These are phyloP conservation scores for Monochamus alternatus DNA, from an alignment of 2,888 invertebrate genomes.

Conservation along the genomic window DNA sequence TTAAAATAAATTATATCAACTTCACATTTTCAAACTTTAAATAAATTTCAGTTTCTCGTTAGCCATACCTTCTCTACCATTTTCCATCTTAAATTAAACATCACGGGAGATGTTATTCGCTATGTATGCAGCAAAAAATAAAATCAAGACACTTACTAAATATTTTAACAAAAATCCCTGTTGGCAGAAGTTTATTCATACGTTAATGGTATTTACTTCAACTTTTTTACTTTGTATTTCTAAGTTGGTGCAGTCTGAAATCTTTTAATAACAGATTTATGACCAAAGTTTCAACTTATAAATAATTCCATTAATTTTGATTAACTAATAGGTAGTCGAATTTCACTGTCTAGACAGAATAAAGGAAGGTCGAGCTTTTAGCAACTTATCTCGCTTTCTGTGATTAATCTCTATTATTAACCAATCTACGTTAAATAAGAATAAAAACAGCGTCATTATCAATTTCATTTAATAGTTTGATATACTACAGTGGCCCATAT, in stretches of 20 bases:
- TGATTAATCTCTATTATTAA: constrained; percentile 31
- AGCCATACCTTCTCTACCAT: background rate
- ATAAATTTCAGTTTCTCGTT: background rate
- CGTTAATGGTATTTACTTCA: no score
- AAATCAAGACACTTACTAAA: background rate
- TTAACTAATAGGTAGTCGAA: constrained; percentile 29
- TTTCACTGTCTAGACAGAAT: constrained; percentile 31
- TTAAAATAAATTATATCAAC: constrained; percentile 19
- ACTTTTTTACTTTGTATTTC: background rate
- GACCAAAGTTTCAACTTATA: constrained; percentile 14
- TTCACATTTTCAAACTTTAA: background rate
- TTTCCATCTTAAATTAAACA: background rate
- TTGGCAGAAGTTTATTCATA: no score
- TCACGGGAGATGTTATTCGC: background rate
- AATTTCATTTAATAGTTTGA: constrained; percentile 10
- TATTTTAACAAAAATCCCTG: no score
- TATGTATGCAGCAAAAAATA: background rate
- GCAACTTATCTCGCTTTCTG: constrained; percentile 22
- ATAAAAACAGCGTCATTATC: constrained; percentile 25
- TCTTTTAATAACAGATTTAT: constrained; percentile 21
- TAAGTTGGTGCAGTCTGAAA: background rate
- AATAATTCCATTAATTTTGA: constrained; percentile 34
- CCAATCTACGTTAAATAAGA: constrained; percentile 13
- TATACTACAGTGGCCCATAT: background rate
- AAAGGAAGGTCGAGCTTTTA: constrained; percentile 29